A percentile compares a stretch with the other conserved stretches of the same genome.
These are phyloP conservation scores for Caenorhabditis uteleia DNA, from an alignment of 2,888 invertebrate species.

Conservation along the genomic window DNA sequence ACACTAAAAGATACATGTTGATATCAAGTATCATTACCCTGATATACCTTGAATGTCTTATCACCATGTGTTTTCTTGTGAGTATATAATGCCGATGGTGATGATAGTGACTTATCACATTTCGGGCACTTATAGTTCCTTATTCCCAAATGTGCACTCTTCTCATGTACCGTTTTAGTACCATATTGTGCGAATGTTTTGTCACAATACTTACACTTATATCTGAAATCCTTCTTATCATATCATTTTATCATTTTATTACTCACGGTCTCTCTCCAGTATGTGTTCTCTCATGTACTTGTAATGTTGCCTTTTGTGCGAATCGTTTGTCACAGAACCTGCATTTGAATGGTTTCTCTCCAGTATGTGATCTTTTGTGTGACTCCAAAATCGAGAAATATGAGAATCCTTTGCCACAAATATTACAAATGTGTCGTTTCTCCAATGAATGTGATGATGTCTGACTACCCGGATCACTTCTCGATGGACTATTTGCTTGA, in stretches of 20 bases:
- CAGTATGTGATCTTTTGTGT: slow-evolving; percentile 70
- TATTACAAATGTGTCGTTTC: slow-evolving; percentile 65
- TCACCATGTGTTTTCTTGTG: slow-evolving; percentile 70
- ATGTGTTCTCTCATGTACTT: slow-evolving; percentile 69
- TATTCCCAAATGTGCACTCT: slow-evolving; percentile 66
- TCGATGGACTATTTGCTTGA: slow-evolving; percentile 21
- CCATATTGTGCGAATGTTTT: slow-evolving; percentile 70
- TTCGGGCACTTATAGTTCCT: slow-evolving; percentile 69
- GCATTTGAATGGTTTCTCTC: slow-evolving; percentile 69
- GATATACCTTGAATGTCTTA: slow-evolving; percentile 55
- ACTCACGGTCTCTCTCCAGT: slow-evolving; percentile 68
- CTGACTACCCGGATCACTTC: slow-evolving; percentile 7
- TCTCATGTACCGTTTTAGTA: slow-evolving; percentile 70
- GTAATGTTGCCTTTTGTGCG: slow-evolving; percentile 70
- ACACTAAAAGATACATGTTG: slow-evolving; percentile 51
- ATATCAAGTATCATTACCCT: neutral
- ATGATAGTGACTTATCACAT: slow-evolving; percentile 67
- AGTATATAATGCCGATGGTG: slow-evolving; percentile 69
- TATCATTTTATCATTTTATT: neutral
- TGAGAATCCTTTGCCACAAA: slow-evolving; percentile 63
- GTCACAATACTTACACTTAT: slow-evolving; percentile 67
- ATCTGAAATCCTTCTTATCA: slow-evolving; percentile 42
- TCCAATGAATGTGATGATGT: slow-evolving; percentile 42
- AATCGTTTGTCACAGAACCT: slow-evolving; percentile 68
- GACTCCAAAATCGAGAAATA: slow-evolving; percentile 69